Evolutionary conservation across 2,797 vertebrate genomes (phyloP).

Genomic region (Channa striata): DNA sequence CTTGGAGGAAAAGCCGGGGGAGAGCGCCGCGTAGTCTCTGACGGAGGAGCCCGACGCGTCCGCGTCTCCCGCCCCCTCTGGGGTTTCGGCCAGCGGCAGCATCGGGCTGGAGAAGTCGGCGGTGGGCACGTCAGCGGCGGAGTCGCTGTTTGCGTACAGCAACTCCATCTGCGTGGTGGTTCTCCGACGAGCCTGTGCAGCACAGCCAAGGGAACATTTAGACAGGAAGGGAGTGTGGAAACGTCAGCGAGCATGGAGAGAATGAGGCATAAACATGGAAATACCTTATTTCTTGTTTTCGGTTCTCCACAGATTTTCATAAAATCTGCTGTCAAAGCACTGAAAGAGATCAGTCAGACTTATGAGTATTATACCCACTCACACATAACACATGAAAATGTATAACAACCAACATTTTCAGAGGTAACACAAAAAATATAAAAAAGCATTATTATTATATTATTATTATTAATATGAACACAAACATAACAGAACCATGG

Average conservation of each 20-base stretch:
- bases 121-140: conserved; percentile 80
- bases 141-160: conserved; percentile 94
- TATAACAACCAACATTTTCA: no score
- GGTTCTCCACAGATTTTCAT: conserved; percentile 96
- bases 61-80: conserved; percentile 82
- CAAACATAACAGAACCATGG: no score
- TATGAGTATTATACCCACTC: background rate
- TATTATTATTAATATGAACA: no score
- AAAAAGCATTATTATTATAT: no score
- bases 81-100: conserved; percentile 84
- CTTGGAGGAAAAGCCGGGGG: conserved; percentile 93
- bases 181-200: conserved; percentile 90
- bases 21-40: conserved; percentile 89
- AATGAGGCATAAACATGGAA: background rate
- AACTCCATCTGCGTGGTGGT: conserved; percentile 98
- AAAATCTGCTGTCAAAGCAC: conserved; percentile 91
- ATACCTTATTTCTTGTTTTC: conserved; percentile 94
- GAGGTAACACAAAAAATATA: no score
- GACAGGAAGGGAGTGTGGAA: background rate
- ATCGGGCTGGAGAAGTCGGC: conserved; percentile 84
- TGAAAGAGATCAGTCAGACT: conserved; percentile 65
- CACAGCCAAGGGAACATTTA: background rate
- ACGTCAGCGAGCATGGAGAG: background rate
- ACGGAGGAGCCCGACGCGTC: conserved; percentile 86
- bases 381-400: no score